A percentile compares a stretch with the other conserved stretches of the same genome.
These are phyloP conservation scores for Manis crassicaudata DNA, from an alignment of 2,797 vertebrate genomes.

Conservation along the genomic window DNA sequence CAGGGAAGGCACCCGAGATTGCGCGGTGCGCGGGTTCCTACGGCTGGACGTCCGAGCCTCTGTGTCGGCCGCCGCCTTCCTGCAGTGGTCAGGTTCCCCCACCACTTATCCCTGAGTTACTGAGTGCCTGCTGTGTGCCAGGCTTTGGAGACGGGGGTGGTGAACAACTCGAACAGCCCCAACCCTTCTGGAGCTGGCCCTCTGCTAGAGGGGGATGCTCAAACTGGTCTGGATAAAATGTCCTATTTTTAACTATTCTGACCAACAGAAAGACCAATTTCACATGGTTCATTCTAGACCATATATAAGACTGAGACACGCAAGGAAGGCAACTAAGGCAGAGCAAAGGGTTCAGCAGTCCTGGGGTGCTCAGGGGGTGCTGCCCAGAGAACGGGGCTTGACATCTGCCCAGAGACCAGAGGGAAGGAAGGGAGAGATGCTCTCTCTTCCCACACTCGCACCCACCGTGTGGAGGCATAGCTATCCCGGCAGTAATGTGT, in stretches of 20 bases:
- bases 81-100: background rate
- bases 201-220: background rate
- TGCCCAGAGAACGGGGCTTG: background rate
- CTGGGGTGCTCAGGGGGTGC: background rate
- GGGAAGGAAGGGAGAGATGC: background rate
- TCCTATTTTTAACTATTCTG: background rate
- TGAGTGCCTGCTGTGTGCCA: background rate
- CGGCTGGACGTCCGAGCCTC: background rate
- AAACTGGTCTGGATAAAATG: background rate
- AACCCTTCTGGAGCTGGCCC: background rate
- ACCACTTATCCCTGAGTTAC: background rate
- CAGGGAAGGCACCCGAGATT: conserved; percentile 2
- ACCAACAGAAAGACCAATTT: background rate
- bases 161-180: background rate
- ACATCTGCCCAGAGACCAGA: background rate
- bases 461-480: rapidly evolving
- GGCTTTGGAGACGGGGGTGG: background rate
- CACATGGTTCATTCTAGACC: background rate
- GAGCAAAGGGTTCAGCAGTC: background rate
- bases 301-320: background rate
- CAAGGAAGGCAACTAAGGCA: background rate
- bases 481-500: too few relatives aligned
- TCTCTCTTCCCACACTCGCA: rapidly evolving
- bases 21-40: background rate
- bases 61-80: background rate